Percentiles rank a stretch among this genome's conserved stretches.
Conservation (phyloP, 2,797 vertebrate species). For the Phrynocephalus vlangalii region DNA sequence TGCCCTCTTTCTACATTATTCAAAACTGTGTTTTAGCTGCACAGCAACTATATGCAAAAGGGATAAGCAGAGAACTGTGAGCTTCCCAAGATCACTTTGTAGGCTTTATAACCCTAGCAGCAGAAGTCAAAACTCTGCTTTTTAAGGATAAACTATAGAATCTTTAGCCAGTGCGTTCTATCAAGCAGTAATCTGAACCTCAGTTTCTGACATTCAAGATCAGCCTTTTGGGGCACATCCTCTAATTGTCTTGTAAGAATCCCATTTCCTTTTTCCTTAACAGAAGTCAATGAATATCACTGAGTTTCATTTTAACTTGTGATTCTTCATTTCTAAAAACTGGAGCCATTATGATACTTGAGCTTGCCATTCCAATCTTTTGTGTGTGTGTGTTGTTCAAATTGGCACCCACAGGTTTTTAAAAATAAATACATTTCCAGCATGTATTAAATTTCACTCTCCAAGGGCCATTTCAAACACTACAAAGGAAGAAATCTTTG, state of each 20-base stretch:
- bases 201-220: not conserved
- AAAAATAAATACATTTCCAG: conserved; percentile 15
- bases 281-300: not conserved
- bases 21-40: not conserved
- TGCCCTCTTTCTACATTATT: not conserved
- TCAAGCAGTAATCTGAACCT: not conserved
- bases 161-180: no score
- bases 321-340: not conserved
- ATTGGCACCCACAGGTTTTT: not conserved
- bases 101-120: not conserved
- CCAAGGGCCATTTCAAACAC: not conserved
- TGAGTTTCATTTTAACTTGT: not conserved
- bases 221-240: not conserved
- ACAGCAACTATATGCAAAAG: not conserved
- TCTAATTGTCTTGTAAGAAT: not conserved
- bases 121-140: no score
- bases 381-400: not conserved
- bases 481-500: not conserved
- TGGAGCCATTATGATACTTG: not conserved
- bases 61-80: not conserved
- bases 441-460: not conserved
- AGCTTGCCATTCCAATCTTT: not conserved
- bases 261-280: not conserved
- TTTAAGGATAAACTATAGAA: no score
- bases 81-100: not conserved